phyloP scores from a whole-genome alignment of 2,113 vertebrate species.

The Tragelaphus buxtoni region DNA sequence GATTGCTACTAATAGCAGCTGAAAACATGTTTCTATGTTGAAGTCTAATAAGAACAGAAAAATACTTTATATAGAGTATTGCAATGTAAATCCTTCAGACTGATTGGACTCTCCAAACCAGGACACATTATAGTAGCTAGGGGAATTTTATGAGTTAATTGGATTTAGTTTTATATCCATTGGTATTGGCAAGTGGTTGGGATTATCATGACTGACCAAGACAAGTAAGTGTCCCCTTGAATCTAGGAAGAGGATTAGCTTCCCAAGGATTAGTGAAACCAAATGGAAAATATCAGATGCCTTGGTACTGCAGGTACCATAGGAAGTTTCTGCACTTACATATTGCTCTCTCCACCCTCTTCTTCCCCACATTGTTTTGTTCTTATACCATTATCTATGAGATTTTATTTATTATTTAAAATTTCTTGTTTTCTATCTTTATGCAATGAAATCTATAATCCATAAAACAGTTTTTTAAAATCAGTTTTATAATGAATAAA shows the following conservation, averaged over 20 bases:
- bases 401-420: background rate
- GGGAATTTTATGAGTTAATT: background rate
- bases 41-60: background rate
- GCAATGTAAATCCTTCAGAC: background rate
- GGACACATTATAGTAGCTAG: background rate
- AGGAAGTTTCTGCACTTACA: background rate
- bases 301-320: background rate
- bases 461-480: background rate
- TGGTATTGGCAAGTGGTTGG: background rate
- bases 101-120: background rate
- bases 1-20: background rate
- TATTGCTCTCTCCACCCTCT: rapidly evolving
- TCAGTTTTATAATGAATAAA: too few species aligned
- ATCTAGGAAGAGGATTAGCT: background rate
- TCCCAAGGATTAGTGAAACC: background rate
- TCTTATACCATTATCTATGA: background rate
- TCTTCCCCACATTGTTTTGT: background rate
- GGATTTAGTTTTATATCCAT: background rate
- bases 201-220: background rate
- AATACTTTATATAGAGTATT: background rate
- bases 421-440: background rate
- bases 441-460: background rate
- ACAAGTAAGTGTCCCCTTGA: background rate
- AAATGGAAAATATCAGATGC: background rate
- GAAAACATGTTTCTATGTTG: background rate